phyloP scores from a whole-genome alignment of 2,113 vertebrate species.

The Corapipo altera region DNA sequence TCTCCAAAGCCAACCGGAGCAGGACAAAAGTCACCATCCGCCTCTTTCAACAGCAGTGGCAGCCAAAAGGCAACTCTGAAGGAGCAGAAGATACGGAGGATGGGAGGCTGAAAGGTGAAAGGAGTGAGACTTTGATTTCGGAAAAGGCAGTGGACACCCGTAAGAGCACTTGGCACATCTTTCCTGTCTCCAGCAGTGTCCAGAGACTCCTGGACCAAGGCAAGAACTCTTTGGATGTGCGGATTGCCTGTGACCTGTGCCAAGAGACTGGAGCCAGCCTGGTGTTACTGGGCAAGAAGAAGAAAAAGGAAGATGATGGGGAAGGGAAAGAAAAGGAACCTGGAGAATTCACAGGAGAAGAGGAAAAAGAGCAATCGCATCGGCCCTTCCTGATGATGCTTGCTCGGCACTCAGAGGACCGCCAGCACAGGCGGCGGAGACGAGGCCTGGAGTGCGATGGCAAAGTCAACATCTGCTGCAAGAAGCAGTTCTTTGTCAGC shows the following conservation, averaged over 20 bases:
- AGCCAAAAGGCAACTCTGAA: constrained; percentile 61
- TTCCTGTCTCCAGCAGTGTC: constrained; percentile 84
- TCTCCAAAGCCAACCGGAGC: constrained; percentile 91
- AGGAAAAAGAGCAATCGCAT: constrained; percentile 90
- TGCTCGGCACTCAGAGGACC: constrained; percentile 83
- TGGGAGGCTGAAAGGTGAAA: constrained; percentile 60
- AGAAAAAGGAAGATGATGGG: constrained; percentile 82
- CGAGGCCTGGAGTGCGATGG: constrained; percentile 96
- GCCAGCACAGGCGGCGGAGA: constrained; percentile 80
- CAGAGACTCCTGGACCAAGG: constrained; percentile 83
- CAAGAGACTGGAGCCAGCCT: constrained; percentile 84
- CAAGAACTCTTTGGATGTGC: constrained; percentile 78
- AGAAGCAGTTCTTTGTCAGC: constrained; percentile 95
- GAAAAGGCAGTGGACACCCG: constrained; percentile 92
- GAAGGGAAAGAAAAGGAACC: constrained; percentile 75
- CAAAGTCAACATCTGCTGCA: constrained; percentile 95
- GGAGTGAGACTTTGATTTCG: constrained; percentile 77
- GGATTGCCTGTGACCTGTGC: constrained; percentile 88
- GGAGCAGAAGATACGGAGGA: constrained; percentile 72
- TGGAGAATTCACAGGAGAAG: constrained; percentile 70
- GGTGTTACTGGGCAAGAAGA: constrained; percentile 79
- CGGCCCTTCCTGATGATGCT: constrained; percentile 95
- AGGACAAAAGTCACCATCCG: constrained; percentile 88
- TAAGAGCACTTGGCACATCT: constrained; percentile 95
- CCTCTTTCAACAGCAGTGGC: constrained; percentile 81